Conservation (phyloP, 2,888 invertebrate species). For the Nemotelus nigrinus region DNA sequence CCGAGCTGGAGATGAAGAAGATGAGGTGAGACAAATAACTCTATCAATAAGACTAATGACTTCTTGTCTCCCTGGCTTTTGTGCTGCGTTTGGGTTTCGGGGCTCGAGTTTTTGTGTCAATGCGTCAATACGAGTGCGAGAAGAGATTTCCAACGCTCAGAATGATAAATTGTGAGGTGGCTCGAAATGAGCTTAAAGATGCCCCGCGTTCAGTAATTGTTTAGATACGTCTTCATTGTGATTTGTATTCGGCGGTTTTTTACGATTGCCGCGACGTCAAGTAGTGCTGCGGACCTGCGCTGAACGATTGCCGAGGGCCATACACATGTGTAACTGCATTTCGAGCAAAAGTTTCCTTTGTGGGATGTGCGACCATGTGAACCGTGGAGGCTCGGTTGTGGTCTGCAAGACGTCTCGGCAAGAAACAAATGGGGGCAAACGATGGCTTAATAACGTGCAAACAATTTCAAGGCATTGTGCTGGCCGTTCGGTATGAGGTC, state of each 20-base stretch:
- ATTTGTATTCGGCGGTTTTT: neutral
- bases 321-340: too few relatives aligned
- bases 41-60: slow-evolving; percentile 51
- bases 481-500: slow-evolving; percentile 33
- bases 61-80: slow-evolving; percentile 42
- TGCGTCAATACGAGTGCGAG: slow-evolving; percentile 43
- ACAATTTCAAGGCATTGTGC: slow-evolving; percentile 36
- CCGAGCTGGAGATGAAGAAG: slow-evolving; percentile 39
- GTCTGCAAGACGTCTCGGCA: neutral
- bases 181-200: slow-evolving; percentile 34
- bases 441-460: slow-evolving; percentile 42
- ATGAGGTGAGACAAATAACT: slow-evolving; percentile 51
- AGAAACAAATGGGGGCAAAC: slow-evolving; percentile 30
- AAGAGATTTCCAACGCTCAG: slow-evolving; percentile 37
- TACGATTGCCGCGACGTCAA: neutral
- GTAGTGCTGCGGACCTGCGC: neutral
- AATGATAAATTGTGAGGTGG: slow-evolving; percentile 44
- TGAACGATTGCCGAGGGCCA: too few relatives aligned
- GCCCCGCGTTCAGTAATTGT: slow-evolving; percentile 37
- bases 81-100: slow-evolving; percentile 9
- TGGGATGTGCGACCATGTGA: neutral
- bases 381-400: neutral
- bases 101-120: slow-evolving; percentile 31
- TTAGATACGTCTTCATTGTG: slow-evolving; percentile 39
- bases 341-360: too few relatives aligned